Evolutionary conservation across 2,797 vertebrate species (phyloP), one percentile per base, ranked within the genome.

Genomic region (Trachops cirrhosus): DNA sequence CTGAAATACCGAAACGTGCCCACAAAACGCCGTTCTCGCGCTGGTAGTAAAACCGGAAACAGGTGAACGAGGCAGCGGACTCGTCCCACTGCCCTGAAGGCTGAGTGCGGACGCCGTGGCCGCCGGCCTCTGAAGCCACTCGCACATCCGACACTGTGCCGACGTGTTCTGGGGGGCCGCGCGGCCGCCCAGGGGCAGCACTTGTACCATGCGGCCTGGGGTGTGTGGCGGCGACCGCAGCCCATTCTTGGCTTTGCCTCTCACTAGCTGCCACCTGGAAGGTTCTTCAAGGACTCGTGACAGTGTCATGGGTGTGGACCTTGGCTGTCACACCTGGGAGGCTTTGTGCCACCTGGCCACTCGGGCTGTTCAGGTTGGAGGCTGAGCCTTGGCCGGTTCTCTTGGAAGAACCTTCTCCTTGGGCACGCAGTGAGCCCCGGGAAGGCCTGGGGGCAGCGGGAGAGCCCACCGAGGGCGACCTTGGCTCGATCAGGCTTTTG

Each of bases 181-280:
- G 29, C 6, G 1, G 85, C 48, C 9, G 67, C 83, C 64, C 24
- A n/a, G 34, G 64, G 0, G 24, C 39, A 15, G 0, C 16, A 2
- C 39, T 5, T 2, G 6, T 1, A 1, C 26, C 12, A 6, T 0
- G 21, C 6, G 70, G 21, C 29, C 11, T 2, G 0, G 5, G 19
- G 29, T 1, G 86, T 24, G 9, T 1, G 0, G 37, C 11, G 2
- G 67, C 5, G 59, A 24, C 48, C 0, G 6, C 15, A 9, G 68
- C 54, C 19, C 29, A 4, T 48, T 9, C 39, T 11, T 29, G 2
- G 46, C 67, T n/a, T 34, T n/a, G 54, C 54, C 54, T 37, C 15
- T 52, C 11, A 19, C 70, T 0, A 2, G 34, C 68, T 32, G 41
- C 41, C 14, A 4, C 3, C 16, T 11, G 22, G 77, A 24, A 46